A percentile compares a stretch with the other conserved stretches of the same genome.
Evolutionary conservation across 1,140 invertebrate species (phyloP).

Genomic region (Mactra quadrangularis): DNA sequence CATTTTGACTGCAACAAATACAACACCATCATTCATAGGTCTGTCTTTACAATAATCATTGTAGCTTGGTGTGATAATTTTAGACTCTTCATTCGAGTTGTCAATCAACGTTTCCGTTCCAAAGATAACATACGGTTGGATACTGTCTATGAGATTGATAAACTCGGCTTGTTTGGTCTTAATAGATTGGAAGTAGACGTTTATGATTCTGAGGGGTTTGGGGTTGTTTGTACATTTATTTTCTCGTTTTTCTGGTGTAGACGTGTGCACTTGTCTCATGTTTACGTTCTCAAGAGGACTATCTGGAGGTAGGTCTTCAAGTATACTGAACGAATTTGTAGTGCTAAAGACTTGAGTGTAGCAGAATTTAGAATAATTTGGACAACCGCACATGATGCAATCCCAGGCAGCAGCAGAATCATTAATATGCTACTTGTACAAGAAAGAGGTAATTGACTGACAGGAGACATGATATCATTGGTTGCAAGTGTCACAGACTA

Average conservation of each 20-base stretch:
- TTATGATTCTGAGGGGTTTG: background rate
- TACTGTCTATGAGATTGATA: slow-evolving; percentile 26
- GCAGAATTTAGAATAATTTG: slow-evolving; percentile 36
- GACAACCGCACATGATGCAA: slow-evolving; percentile 46
- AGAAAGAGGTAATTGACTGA: too few relatives aligned
- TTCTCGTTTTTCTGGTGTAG: slow-evolving; percentile 46
- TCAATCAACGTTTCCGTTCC: slow-evolving; percentile 55
- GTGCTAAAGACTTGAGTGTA: slow-evolving; percentile 30
- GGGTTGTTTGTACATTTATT: background rate
- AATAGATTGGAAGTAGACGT: slow-evolving; percentile 6
- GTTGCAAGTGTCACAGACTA: too few relatives aligned
- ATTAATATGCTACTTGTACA: too few relatives aligned
- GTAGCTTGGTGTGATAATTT: too few relatives aligned
- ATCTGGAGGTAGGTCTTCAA: slow-evolving; percentile 9
- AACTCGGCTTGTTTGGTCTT: slow-evolving; percentile 4
- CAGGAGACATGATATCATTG: too few relatives aligned
- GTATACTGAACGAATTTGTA: slow-evolving; percentile 36
- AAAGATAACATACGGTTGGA: slow-evolving; percentile 42
- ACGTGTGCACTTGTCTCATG: slow-evolving; percentile 44
- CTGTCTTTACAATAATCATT: too few relatives aligned
- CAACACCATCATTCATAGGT: too few relatives aligned
- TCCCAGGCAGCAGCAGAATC: too few relatives aligned
- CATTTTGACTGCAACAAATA: too few relatives aligned
- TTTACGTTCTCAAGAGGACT: slow-evolving; percentile 38
- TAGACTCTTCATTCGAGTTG: too few relatives aligned